Percentiles rank a stretch among this genome's conserved stretches.
Evolutionary conservation across 2,113 vertebrate genomes (phyloP).

Genomic region (Paraplagusia blochii): DNA sequence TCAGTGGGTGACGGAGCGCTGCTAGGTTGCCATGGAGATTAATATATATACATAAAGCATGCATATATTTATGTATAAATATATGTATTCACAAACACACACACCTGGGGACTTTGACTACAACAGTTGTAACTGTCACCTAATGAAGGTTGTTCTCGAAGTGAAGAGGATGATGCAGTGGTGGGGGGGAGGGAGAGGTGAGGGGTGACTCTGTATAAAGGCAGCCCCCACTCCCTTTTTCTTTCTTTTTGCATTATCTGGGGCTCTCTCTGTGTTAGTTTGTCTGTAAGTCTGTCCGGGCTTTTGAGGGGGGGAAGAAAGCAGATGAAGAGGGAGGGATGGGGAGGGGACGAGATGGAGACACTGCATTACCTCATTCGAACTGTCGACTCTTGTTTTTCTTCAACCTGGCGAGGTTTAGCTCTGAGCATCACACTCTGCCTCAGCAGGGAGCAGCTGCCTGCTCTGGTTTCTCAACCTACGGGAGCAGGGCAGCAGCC

Average conservation of each 20-base stretch:
- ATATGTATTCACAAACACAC: too few species aligned
- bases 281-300: conserved; percentile 63
- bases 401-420: background rate
- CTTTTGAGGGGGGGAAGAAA: conserved; percentile 14
- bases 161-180: background rate
- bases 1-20: conserved; percentile 46
- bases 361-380: conserved; percentile 46
- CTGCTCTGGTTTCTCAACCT: too few species aligned
- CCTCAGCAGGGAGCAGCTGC: too few species aligned
- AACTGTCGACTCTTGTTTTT: conserved; percentile 19
- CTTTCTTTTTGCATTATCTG: conserved; percentile 70
- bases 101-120: conserved; percentile 19
- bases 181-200: background rate
- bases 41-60: conserved; percentile 7
- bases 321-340: background rate
- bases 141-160: conserved; percentile 26
- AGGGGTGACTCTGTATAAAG: conserved; percentile 54
- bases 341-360: background rate
- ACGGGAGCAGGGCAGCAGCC: background rate
- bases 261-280: conserved; percentile 56
- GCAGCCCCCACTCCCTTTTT: conserved; percentile 63
- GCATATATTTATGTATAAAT: too few species aligned
- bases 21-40: conserved; percentile 51
- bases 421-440: too few species aligned
- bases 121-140: conserved; percentile 35